Evolutionary conservation across 2,797 vertebrate species (phyloP).

Genomic region (Euthynnus affinis): DNA sequence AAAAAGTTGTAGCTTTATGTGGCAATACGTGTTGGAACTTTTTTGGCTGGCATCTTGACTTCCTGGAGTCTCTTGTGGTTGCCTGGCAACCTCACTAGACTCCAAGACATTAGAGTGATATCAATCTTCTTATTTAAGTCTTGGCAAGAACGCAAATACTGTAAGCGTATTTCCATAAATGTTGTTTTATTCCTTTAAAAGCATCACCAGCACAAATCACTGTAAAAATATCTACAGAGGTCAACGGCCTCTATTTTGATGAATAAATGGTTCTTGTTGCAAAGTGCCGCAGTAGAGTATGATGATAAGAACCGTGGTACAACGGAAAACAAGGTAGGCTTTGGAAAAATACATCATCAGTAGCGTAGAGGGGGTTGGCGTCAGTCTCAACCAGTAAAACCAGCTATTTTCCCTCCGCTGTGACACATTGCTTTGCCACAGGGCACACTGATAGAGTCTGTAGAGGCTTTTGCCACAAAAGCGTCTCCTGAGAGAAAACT

Average conservation of each 20-base stretch:
- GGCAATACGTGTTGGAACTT: no score
- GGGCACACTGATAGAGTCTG: conserved; percentile 12
- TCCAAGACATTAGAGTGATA: not conserved
- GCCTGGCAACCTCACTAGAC: no score
- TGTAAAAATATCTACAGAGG: not conserved
- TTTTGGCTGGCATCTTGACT: not conserved
- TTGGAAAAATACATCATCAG: conserved; percentile 5
- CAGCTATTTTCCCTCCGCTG: not conserved
- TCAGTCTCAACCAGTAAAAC: conserved; percentile 1
- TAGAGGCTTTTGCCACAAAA: conserved; percentile 24
- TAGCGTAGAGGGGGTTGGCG: not conserved
- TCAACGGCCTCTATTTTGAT: not conserved
- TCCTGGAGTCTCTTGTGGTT: not conserved
- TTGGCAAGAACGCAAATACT: not conserved
- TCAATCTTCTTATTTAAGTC: not conserved
- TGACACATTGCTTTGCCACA: not conserved
- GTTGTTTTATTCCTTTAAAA: not conserved
- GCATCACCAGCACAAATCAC: not conserved
- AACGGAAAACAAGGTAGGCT: not conserved
- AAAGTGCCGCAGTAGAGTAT: not conserved
- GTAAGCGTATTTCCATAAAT: not conserved
- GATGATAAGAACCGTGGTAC: not conserved
- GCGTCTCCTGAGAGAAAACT: conserved; percentile 36
- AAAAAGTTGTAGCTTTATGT: no score
- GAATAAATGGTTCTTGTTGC: not conserved